Evolutionary conservation across 2,113 vertebrate genomes (phyloP).

Genomic region (Carollia perspicillata): DNA sequence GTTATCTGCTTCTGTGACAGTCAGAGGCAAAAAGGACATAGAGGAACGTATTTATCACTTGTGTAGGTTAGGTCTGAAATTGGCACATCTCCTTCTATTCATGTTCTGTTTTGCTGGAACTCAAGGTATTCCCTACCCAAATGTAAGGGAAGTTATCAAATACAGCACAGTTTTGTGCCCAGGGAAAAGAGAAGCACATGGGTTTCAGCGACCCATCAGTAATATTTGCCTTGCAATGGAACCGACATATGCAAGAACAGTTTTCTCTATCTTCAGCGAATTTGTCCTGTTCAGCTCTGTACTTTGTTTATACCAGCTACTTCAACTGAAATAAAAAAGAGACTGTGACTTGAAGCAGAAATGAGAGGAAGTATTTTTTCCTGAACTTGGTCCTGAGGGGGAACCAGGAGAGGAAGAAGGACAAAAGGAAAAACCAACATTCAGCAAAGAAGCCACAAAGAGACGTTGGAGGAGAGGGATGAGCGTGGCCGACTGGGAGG

Average conservation of each 20-base stretch:
- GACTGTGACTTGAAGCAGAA: not conserved
- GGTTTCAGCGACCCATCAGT: not conserved
- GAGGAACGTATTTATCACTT: not conserved
- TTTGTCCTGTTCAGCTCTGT: not conserved
- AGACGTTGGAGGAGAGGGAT: not conserved
- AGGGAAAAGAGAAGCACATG: not conserved
- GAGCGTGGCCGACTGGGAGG: not conserved
- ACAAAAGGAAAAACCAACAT: not conserved
- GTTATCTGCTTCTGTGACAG: not conserved
- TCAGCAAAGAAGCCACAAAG: not conserved
- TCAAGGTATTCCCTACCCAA: not conserved
- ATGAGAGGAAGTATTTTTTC: not conserved
- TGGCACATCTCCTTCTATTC: not conserved
- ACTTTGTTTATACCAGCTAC: not conserved
- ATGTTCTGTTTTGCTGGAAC: not conserved
- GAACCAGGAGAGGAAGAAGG: not conserved
- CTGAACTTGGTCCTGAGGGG: not conserved
- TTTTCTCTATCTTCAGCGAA: not conserved
- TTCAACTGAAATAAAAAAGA: not conserved
- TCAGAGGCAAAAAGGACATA: not conserved
- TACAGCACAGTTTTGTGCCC: not conserved
- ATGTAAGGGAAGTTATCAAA: not conserved
- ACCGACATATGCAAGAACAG: not conserved
- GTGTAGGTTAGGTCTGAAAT: not conserved
- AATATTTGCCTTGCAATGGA: not conserved